phyloP scores from a whole-genome alignment of 1,140 invertebrate genomes.

The Drosophila punjabiensis region DNA sequence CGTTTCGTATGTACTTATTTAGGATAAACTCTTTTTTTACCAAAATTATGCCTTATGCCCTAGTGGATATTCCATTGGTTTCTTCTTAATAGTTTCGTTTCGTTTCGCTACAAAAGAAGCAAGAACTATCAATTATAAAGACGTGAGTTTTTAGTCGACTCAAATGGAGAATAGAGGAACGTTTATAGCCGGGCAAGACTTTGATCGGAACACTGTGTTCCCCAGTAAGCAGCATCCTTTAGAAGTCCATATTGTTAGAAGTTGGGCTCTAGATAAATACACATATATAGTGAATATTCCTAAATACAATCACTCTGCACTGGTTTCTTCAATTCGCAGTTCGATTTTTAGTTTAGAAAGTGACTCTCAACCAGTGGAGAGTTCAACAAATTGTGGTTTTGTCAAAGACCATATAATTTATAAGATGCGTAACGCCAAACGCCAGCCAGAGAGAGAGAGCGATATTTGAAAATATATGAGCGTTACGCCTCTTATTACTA shows the following conservation, averaged over 20 bases:
- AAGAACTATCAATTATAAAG: constrained; percentile 4
- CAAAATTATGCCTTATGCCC: constrained; percentile 8
- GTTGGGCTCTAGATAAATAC: constrained; percentile 41
- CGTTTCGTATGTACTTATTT: constrained; percentile 13
- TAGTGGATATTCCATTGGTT: constrained; percentile 17
- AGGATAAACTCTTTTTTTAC: constrained; percentile 18
- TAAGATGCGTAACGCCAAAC: background rate
- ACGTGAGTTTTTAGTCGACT: constrained; percentile 6
- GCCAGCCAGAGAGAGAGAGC: background rate
- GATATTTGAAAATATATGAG: background rate
- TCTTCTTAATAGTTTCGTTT: background rate
- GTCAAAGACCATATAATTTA: background rate
- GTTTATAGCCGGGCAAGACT: constrained; percentile 27
- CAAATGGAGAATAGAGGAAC: constrained; percentile 25
- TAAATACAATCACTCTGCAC: constrained; percentile 27
- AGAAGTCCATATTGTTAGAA: constrained; percentile 22
- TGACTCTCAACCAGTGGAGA: constrained; percentile 14
- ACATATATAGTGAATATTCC: constrained; percentile 12
- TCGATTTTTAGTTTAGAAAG: constrained; percentile 14
- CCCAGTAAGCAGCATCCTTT: constrained; percentile 13
- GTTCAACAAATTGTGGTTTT: constrained; percentile 22
- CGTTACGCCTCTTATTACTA: background rate
- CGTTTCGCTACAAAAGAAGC: constrained; percentile 22
- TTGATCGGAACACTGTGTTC: constrained; percentile 15
- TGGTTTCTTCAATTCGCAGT: constrained; percentile 11